Evolutionary conservation across 2,113 vertebrate genomes (phyloP), one percentile per base, ranked within the genome.

Genomic region (Megaceryle torquata): DNA sequence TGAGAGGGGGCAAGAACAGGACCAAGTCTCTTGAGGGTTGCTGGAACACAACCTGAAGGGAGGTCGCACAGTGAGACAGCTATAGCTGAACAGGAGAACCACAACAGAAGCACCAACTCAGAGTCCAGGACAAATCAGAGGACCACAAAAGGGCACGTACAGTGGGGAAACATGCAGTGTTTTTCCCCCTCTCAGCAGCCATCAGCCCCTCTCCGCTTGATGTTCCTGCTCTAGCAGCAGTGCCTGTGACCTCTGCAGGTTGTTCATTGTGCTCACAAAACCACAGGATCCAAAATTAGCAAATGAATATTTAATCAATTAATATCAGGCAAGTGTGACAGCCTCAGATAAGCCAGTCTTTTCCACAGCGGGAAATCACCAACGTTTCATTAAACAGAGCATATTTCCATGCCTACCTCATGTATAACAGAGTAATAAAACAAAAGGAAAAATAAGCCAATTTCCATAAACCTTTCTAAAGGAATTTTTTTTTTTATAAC

Each of bases 261-360:
- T 95, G 61, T 5, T 86, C 80, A 9, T 10, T 22, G 48, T 50
- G 77, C 76, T 90, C 92, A 68, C 69, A 89, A 43, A 89, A 50
- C 59, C 84, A 54, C 1, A 24, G 78, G 87, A 77, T 54, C 69
- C 11, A 3, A 81, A 94, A 95, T 95, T 77, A 93, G 76, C 35
- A 71, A 90, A 92, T 90, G 77, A 94, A 94, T 88, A 93, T 94
- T 93, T 88, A 91, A 95, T 96, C 92, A 96, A 96, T 92, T 95
- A 94, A 90, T 92, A 96, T 89, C 90, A 93, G 83, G 86, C 90
- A 87, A 90, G 61, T 88, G 84, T 91, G 87, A 96, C 80, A 93
- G 95, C 13, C 72, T 92, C 77, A 93, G 93, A 96, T 93, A 93
- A 95, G 65, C 44, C 77, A 75, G 72, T 31, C 35, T 78, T 86